Evolutionary conservation across 2,113 vertebrate genomes (phyloP).

Genomic region (Austrofundulus limnaeus): DNA sequence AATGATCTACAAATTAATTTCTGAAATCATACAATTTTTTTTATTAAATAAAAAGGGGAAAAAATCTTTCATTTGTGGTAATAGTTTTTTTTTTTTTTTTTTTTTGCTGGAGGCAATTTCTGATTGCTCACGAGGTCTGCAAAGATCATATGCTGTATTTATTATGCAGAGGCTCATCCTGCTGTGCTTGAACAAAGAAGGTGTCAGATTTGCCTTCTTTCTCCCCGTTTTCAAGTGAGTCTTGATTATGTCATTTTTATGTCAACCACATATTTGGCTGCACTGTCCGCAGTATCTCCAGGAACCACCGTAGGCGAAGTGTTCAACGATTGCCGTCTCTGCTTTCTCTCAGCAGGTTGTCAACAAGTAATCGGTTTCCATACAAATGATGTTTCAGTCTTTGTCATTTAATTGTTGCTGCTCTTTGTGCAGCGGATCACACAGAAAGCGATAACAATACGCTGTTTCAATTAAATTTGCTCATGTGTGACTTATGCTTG

Average conservation of each 20-base stretch:
- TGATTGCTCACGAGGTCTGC: slow-evolving; percentile 39
- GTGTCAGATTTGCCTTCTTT: slow-evolving; percentile 47
- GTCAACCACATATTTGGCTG: slow-evolving; percentile 40
- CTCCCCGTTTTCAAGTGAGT: slow-evolving; percentile 44
- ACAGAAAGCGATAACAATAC: slow-evolving; percentile 76
- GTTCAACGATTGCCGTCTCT: slow-evolving; percentile 60
- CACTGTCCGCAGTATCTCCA: slow-evolving; percentile 45
- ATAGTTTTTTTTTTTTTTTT: too few species aligned
- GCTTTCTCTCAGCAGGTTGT: slow-evolving; percentile 64
- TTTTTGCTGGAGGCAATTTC: slow-evolving; percentile 21
- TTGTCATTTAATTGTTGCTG: slow-evolving; percentile 74
- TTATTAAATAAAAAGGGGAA: slow-evolving; percentile 3
- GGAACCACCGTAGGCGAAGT: slow-evolving; percentile 40
- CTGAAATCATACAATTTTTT: slow-evolving; percentile 30
- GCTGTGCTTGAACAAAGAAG: slow-evolving; percentile 35
- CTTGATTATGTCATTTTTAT: slow-evolving; percentile 66
- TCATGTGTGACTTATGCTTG: slow-evolving; percentile 78
- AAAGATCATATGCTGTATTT: slow-evolving; percentile 35
- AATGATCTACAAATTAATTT: slow-evolving; percentile 49
- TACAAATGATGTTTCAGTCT: slow-evolving; percentile 75
- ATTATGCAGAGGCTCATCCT: slow-evolving; percentile 33
- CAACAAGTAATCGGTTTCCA: slow-evolving; percentile 70
- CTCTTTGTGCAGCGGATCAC: slow-evolving; percentile 69
- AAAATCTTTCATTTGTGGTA: slow-evolving; percentile 16
- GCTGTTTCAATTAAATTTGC: slow-evolving; percentile 76